Evolutionary conservation across 1,140 invertebrate genomes (phyloP).

Genomic region (Melitaea cinxia): DNA sequence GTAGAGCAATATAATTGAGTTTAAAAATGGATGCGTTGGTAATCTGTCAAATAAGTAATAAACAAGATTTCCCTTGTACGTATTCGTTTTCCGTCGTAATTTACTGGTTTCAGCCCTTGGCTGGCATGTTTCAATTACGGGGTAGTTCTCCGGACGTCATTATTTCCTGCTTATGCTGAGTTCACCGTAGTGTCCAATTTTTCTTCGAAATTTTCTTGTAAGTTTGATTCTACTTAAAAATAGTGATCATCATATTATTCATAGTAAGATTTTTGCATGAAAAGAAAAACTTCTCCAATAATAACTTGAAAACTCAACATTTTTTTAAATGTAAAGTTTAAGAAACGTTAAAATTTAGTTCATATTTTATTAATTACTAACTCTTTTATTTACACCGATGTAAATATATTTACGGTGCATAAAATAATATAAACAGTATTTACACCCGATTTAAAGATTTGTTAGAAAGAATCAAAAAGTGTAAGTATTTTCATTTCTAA

Average conservation of each 20-base stretch:
- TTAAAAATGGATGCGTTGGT: slow-evolving; percentile 16
- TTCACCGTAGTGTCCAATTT: slow-evolving; percentile 4
- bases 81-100: slow-evolving; percentile 65
- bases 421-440: too few species aligned
- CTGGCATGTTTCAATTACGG: slow-evolving; percentile 61
- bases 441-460: too few species aligned
- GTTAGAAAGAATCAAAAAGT: too few species aligned
- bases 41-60: slow-evolving; percentile 44
- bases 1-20: not conserved
- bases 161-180: slow-evolving; percentile 57
- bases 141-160: slow-evolving; percentile 58
- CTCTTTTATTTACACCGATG: too few species aligned
- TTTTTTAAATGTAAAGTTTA: too few species aligned
- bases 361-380: too few species aligned
- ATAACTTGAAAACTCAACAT: not conserved
- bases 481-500: too few species aligned
- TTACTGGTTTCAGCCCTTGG: slow-evolving; percentile 45
- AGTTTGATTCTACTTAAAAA: slow-evolving; percentile 7
- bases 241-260: not conserved
- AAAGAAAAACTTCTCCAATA: slow-evolving; percentile 5
- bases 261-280: not conserved
- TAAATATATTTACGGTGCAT: too few species aligned
- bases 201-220: slow-evolving; percentile 17
- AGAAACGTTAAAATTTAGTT: too few species aligned
- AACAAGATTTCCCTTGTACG: slow-evolving; percentile 51